A percentile compares a stretch with the other conserved stretches of the same genome.
Conservation (phyloP, 1,140 invertebrate species). For the Stegodyphus mimosarum region DNA sequence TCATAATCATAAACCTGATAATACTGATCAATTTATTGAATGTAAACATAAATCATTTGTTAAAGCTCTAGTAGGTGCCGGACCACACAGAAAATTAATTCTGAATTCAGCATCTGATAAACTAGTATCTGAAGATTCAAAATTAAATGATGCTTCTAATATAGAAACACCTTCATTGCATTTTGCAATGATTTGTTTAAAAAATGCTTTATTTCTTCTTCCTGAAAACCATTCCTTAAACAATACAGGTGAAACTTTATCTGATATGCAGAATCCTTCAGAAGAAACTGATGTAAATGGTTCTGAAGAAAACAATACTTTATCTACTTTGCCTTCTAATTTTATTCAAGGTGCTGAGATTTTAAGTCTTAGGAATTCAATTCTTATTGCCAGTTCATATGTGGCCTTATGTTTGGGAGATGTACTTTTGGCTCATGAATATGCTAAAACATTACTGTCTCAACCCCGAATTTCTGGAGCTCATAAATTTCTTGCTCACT, state of each 20-base stretch:
- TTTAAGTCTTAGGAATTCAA: constrained; percentile 68
- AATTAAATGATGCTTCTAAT: constrained; percentile 65
- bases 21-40: constrained; percentile 63
- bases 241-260: not conserved
- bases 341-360: constrained; percentile 58
- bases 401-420: constrained; percentile 87
- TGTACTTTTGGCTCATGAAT: constrained; percentile 81
- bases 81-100: constrained; percentile 76
- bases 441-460: constrained; percentile 77
- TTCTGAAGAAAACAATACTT: constrained; percentile 14
- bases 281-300: constrained; percentile 9
- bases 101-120: constrained; percentile 48
- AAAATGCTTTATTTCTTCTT: constrained; percentile 81
- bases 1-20: constrained; percentile 75
- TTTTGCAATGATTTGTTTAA: constrained; percentile 87
- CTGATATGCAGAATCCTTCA: not conserved
- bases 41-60: constrained; percentile 78
- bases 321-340: constrained; percentile 52
- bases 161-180: constrained; percentile 89
- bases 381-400: constrained; percentile 84
- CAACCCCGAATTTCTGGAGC: constrained; percentile 76
- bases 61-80: constrained; percentile 74
- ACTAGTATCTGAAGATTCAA: constrained; percentile 4
- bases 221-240: constrained; percentile 26
- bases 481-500: constrained; percentile 80